phyloP scores from a whole-genome alignment of 2,797 vertebrate genomes.

The Chaetophractus vellerosus region DNA sequence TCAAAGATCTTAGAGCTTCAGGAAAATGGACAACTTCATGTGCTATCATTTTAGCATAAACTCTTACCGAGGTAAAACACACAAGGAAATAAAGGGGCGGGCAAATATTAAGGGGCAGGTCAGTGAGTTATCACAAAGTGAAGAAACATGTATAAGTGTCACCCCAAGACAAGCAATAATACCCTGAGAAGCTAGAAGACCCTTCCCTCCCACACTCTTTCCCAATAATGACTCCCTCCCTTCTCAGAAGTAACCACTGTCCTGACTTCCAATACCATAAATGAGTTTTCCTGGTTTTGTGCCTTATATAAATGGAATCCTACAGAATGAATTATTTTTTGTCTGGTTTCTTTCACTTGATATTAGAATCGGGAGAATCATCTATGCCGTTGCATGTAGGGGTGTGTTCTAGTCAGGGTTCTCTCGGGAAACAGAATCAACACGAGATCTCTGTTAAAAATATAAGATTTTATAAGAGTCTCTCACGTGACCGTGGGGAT shows the following conservation, averaged over 20 bases:
- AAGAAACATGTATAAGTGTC: neutral
- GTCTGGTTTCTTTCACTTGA: neutral
- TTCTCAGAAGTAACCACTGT: neutral
- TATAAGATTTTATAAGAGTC: too few species aligned
- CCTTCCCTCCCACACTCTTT: neutral
- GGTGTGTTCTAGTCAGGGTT: neutral
- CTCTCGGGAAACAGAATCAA: too few species aligned
- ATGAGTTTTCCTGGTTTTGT: neutral
- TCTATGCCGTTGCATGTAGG: neutral
- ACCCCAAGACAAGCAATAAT: neutral
- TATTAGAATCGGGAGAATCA: neutral
- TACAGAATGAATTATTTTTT: neutral
- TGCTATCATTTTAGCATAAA: neutral
- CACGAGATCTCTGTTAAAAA: too few species aligned
- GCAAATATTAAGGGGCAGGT: neutral
- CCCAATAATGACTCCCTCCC: neutral
- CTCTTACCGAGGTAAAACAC: neutral
- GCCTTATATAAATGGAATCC: neutral
- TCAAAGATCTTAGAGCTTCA: conserved; percentile 18
- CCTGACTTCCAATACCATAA: neutral
- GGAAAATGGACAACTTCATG: neutral
- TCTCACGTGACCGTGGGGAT: too few species aligned
- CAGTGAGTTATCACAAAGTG: neutral
- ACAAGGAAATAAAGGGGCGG: neutral
- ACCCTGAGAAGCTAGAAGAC: neutral